Evolutionary conservation across 2,113 vertebrate species (phyloP).

Genomic region (human): GRCh38 chr7:48917501-48918000

Average conservation of each 20-base stretch:
- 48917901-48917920: background rate
- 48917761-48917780: background rate
- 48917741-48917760: accelerated
- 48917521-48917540: background rate
- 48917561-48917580: background rate
- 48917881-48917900: background rate
- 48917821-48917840: background rate
- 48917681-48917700: background rate
- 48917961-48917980: too few species aligned
- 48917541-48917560: background rate
- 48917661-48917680: background rate
- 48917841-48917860: too few species aligned
- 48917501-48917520: accelerated
- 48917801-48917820: background rate
- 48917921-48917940: background rate
- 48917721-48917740: accelerated
- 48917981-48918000: background rate
- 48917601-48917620: background rate
- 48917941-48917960: too few species aligned
- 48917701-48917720: background rate
- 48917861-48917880: accelerated
- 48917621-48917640: background rate
- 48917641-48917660: background rate
- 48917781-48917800: background rate
- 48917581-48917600: background rate